Evolutionary conservation across 92 coral and sea anemone species (phyloP).

Genomic region (Galaxea fascicularis): DNA sequence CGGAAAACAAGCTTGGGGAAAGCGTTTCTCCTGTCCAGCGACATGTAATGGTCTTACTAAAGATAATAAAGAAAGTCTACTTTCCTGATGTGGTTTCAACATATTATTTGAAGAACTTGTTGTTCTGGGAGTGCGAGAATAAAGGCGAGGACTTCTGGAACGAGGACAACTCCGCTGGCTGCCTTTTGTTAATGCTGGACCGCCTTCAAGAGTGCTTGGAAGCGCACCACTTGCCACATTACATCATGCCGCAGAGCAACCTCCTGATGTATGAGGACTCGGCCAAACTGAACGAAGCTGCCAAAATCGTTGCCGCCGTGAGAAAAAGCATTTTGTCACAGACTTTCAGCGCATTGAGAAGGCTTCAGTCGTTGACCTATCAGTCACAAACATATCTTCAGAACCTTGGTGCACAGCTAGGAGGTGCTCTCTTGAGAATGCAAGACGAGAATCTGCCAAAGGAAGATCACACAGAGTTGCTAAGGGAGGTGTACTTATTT

Average conservation of each 20-base stretch:
- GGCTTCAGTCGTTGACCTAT: constrained; percentile 57
- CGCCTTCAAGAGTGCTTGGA: constrained; percentile 79
- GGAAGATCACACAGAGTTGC: constrained; percentile 23
- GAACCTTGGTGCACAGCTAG: constrained; percentile 35
- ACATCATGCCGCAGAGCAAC: constrained; percentile 80
- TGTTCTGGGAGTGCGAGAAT: constrained; percentile 85
- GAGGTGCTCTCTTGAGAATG: constrained; percentile 32
- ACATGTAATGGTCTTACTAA: constrained; percentile 72
- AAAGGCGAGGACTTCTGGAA: constrained; percentile 66
- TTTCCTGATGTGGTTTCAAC: constrained; percentile 76
- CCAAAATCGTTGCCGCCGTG: constrained; percentile 57
- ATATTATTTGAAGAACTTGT: constrained; percentile 73
- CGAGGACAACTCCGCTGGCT: constrained; percentile 75
- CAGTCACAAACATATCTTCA: constrained; percentile 43
- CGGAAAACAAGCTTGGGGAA: constrained; percentile 84
- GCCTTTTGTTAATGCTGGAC: constrained; percentile 73
- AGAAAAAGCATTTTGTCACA: constrained; percentile 59
- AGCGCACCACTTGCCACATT: constrained; percentile 67
- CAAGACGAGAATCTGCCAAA: constrained; percentile 53
- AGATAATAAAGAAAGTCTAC: constrained; percentile 74
- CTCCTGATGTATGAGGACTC: constrained; percentile 73
- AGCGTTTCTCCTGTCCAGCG: constrained; percentile 84
- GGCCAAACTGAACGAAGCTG: constrained; percentile 66
- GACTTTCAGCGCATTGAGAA: constrained; percentile 49
- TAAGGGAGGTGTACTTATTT: constrained; percentile 31